A percentile compares a stretch with the other conserved stretches of the same genome.
Conservation (phyloP, 2,888 invertebrate species). For the Conistra vaccinii region DNA sequence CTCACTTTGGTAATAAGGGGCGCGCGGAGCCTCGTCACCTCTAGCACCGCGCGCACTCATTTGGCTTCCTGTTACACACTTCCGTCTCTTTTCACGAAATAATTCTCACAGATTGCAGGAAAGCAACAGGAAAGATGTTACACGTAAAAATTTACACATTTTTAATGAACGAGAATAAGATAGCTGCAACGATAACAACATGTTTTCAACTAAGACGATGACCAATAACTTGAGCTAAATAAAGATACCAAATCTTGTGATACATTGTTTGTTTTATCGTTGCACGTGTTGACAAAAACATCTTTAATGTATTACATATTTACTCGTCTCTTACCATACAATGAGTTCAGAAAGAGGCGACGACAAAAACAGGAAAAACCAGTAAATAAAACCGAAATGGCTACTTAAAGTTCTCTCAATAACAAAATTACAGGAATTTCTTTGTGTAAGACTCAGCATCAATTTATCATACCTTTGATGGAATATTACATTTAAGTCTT, state of each 20-base stretch:
- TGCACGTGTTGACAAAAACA: slow-evolving; percentile 43
- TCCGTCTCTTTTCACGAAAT: too few species aligned
- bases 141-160: not conserved
- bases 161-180: not conserved
- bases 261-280: slow-evolving; percentile 20
- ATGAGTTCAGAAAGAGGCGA: not conserved
- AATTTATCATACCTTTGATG: slow-evolving; percentile 21
- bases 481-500: slow-evolving; percentile 31
- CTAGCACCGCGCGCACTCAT: too few species aligned
- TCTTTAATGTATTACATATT: slow-evolving; percentile 9
- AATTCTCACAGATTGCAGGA: too few species aligned
- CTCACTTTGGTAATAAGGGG: too few species aligned
- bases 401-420: slow-evolving; percentile 9
- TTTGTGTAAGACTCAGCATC: not conserved
- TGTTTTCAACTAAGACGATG: not conserved
- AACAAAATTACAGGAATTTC: slow-evolving; percentile 20
- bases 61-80: too few species aligned
- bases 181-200: not conserved
- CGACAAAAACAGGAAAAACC: slow-evolving; percentile 37
- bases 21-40: too few species aligned
- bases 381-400: slow-evolving; percentile 27
- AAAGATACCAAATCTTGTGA: slow-evolving; percentile 41
- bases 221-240: not conserved
- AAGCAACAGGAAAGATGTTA: too few species aligned
- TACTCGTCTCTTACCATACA: not conserved